Conservation (phyloP, 2,888 invertebrate genomes). For the Aelia acuminata region DNA sequence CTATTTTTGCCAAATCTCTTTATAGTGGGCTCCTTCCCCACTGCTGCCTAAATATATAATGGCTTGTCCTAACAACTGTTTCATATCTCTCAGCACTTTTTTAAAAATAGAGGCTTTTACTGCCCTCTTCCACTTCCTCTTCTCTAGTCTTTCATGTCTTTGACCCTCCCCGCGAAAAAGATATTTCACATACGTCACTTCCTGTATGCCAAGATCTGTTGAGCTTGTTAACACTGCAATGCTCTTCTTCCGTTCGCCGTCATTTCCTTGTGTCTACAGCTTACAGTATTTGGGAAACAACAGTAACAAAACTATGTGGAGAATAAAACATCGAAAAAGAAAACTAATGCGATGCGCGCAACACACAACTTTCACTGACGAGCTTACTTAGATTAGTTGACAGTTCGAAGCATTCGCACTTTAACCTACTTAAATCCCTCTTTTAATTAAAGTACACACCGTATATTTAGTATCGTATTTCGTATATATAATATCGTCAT, state of each 20-base stretch:
- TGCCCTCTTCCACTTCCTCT: not conserved
- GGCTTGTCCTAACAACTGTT: conserved; percentile 13
- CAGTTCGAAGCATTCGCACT: no score
- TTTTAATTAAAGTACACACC: no score
- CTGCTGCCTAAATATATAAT: conserved; percentile 14
- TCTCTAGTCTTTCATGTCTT: not conserved
- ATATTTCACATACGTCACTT: not conserved
- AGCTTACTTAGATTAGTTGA: no score
- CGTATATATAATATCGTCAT: no score
- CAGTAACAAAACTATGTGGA: no score
- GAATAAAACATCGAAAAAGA: no score
- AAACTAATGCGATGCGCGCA: no score
- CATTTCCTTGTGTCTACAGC: not conserved
- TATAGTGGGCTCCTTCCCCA: not conserved
- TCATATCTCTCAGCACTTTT: not conserved
- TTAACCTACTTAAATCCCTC: no score
- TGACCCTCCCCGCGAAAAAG: not conserved
- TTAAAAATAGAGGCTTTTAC: not conserved
- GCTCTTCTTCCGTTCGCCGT: not conserved
- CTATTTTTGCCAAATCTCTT: conserved; percentile 22
- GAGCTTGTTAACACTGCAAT: not conserved
- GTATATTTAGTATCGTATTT: no score
- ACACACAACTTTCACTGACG: no score
- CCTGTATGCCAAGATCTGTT: not conserved
- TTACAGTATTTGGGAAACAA: no score